phyloP scores from a whole-genome alignment of 2,888 invertebrate species.

The Stenodema calcarata region DNA sequence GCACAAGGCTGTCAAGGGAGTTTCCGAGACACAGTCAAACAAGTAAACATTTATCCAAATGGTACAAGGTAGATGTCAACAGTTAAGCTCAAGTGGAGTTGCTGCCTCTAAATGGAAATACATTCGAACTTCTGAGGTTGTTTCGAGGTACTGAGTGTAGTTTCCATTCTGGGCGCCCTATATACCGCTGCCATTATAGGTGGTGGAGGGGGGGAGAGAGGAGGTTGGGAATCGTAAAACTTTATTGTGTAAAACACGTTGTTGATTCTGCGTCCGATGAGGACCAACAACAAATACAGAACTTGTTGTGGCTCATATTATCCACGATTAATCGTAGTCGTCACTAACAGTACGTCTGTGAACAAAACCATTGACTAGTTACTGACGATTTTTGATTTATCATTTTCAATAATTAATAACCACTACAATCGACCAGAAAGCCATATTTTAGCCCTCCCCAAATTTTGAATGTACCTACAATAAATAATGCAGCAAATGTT shows the following conservation, averaged over 20 bases:
- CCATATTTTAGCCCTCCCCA: too few species aligned
- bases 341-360: too few species aligned
- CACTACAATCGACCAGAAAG: too few species aligned
- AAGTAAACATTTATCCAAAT: background rate
- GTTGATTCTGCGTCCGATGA: background rate
- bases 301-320: too few species aligned
- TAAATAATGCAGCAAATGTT: too few species aligned
- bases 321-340: too few species aligned
- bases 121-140: background rate
- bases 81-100: background rate
- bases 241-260: background rate
- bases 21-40: background rate
- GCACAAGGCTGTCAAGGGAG: background rate
- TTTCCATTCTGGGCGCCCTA: background rate
- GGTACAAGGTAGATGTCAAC: background rate
- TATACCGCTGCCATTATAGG: background rate
- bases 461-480: too few species aligned
- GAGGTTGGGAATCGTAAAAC: background rate
- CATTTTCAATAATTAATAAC: too few species aligned
- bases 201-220: too few species aligned
- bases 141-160: background rate
- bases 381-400: too few species aligned
- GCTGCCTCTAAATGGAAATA: background rate
- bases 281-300: background rate
- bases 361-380: too few species aligned